Evolutionary conservation across 1,140 invertebrate species (phyloP), one percentile per base, ranked within the genome.

Genomic region (Chlorops oryzae): DNA sequence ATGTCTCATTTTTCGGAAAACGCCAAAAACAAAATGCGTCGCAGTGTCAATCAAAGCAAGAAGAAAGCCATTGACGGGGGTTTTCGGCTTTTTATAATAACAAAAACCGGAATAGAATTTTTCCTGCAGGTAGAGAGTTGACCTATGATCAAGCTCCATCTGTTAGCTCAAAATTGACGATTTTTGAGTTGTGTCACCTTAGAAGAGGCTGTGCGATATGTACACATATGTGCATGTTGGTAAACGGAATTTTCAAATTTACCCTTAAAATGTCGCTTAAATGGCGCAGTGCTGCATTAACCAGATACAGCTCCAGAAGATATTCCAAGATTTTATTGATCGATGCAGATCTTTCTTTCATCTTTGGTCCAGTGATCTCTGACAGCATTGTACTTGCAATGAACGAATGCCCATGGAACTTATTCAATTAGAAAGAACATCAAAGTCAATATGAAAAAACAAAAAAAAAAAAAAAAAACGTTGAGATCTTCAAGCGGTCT

Each of bases 181-280:
- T n/a, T n/a, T n/a, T n/a, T n/a, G n/a, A n/a, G n/a, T n/a, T n/a
- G n/a, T n/a, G n/a, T n/a, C n/a, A n/a, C n/a, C n/a, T n/a, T n/a
- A n/a, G n/a, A n/a, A n/a, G n/a, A n/a, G n/a, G n/a, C n/a, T n/a
- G n/a, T n/a, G n/a, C n/a, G n/a, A n/a, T n/a, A n/a, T n/a, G n/a
- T n/a, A n/a, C n/a, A n/a, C n/a, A n/a, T n/a, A n/a, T n/a, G n/a
- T n/a, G n/a, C n/a, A n/a, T n/a, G n/a, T n/a, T n/a, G n/a, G n/a
- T n/a, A n/a, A n/a, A n/a, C n/a, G n/a, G n/a, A n/a, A 2, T 6
- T 9, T 3, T 22, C 15, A n/a, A 32, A 54, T 74, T 78, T 70
- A 93, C 90, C 71, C 83, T 77, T 5, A 92, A 70, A 59, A 93
- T 83, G 55, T 88, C 81, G 9, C 88, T 88, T 21, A 84, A 68